phyloP scores from a whole-genome alignment of 1,140 invertebrate species.

The Drosophila sp. region DNA sequence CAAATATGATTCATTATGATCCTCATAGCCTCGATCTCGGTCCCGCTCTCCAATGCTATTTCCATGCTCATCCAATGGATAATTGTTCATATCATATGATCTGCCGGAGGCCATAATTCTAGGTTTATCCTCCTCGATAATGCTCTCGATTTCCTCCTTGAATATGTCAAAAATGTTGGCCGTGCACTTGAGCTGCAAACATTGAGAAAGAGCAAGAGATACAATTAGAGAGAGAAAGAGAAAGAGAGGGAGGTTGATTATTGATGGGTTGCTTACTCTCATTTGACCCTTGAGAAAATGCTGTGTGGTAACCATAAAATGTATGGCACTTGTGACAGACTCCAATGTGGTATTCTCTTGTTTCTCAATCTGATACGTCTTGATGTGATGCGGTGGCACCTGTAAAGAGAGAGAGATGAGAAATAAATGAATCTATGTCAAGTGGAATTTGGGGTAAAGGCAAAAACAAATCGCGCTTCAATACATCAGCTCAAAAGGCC shows the following conservation, averaged over 20 bases:
- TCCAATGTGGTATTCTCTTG: conserved; percentile 78
- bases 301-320: conserved; percentile 86
- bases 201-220: conserved; percentile 23
- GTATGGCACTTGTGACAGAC: conserved; percentile 84
- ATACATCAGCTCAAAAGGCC: conserved; percentile 25
- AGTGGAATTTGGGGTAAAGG: conserved; percentile 37
- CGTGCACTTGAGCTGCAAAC: conserved; percentile 78
- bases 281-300: conserved; percentile 86
- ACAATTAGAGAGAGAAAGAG: conserved; percentile 12
- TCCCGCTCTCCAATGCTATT: conserved; percentile 61
- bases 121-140: conserved; percentile 83
- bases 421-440: conserved; percentile 55
- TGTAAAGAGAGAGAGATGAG: conserved; percentile 30
- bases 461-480: conserved; percentile 16
- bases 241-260: neutral
- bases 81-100: conserved; percentile 82
- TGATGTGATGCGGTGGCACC: conserved; percentile 82
- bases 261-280: conserved; percentile 74
- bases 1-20: conserved; percentile 83
- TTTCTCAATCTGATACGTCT: conserved; percentile 77
- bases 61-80: conserved; percentile 73
- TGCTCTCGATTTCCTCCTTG: conserved; percentile 80
- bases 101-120: conserved; percentile 82
- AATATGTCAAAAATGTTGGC: conserved; percentile 83
- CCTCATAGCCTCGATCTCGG: conserved; percentile 66